Evolutionary conservation across 2,797 vertebrate species (phyloP), one percentile per base, ranked within the genome.

Genomic region (Zonotrichia albicollis): DNA sequence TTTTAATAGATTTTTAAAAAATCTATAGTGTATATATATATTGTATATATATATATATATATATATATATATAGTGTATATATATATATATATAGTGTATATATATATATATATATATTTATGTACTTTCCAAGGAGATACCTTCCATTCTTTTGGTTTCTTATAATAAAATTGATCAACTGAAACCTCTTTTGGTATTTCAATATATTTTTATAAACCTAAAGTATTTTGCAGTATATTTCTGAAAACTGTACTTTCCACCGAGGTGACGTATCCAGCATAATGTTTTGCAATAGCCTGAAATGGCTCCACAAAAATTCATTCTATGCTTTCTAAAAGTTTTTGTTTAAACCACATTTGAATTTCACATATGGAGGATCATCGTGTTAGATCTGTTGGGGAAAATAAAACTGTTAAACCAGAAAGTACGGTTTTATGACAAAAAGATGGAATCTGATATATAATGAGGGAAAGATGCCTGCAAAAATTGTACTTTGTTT

Each of bases 281-380:
- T 46, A 96, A 93, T 92, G n/a, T 58, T 92, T 95, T 77, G 53
- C 54, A 96, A 87, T 72, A 96, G 79, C 74, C 77, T 68, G 66
- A 89, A 94, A 42, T 76, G 46, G 25, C 34, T 71, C 71, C 73
- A 94, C 93, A 96, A 94, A 94, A 94, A 89, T 67, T 81, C 84
- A 76, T 81, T 90, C 86, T 53, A 40, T 68, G 55, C 50, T 94
- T 94, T 71, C 86, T 86, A 90, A 95, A 93, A 0, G 8, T 71
- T 94, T 95, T 85, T 87, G 68, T 92, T 96, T 93, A 95, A 96
- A 80, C 50, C 70, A 87, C 77, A 87, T 94, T 95, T 94, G 79
- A 95, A 95, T 96, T 86, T 91, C 88, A 53, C 95, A 92, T 96
- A 93, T 67, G 84, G 95, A 84, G 27, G 48, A 82, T 93, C 89